These are phyloP conservation scores for Nettapus auritus DNA, from an alignment of 2,113 vertebrate species.

Conservation along the genomic window DNA sequence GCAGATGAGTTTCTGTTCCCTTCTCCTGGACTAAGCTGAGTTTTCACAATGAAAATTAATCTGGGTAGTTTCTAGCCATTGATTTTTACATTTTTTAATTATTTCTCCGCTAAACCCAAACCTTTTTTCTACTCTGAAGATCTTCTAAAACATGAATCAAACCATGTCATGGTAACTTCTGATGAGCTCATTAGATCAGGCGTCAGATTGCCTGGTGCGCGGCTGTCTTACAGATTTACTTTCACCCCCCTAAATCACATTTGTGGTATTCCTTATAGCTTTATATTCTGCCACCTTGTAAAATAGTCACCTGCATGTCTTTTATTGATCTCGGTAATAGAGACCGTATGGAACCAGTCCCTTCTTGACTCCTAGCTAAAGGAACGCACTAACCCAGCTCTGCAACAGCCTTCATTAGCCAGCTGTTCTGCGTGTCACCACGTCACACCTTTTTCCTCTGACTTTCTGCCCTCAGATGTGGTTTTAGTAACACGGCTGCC, in stretches of 20 bases:
- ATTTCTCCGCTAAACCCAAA: not conserved
- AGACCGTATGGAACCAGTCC: fast-evolving
- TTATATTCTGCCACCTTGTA: not conserved
- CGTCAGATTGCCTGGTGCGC: not conserved
- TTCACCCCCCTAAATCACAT: not conserved
- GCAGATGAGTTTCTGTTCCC: fast-evolving
- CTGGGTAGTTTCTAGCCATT: not conserved
- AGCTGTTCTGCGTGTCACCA: fast-evolving
- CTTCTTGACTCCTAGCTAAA: not conserved
- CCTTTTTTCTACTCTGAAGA: not conserved
- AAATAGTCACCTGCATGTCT: not conserved
- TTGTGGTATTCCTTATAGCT: not conserved
- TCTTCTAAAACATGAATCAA: not conserved
- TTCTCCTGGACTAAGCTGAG: fast-evolving
- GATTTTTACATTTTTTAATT: no score
- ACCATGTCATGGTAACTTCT: not conserved
- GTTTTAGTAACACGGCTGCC: not conserved
- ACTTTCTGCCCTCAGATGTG: not conserved
- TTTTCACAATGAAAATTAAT: fast-evolving
- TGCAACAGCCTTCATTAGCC: not conserved
- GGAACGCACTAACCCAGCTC: fast-evolving
- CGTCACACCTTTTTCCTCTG: not conserved
- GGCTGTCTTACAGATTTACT: not conserved
- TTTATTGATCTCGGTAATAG: not conserved
- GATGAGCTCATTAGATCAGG: not conserved